Percentiles rank a stretch among this genome's conserved stretches.
phyloP scores from a whole-genome alignment of 2,888 invertebrate genomes.

The Chymomyza fuscimana region DNA sequence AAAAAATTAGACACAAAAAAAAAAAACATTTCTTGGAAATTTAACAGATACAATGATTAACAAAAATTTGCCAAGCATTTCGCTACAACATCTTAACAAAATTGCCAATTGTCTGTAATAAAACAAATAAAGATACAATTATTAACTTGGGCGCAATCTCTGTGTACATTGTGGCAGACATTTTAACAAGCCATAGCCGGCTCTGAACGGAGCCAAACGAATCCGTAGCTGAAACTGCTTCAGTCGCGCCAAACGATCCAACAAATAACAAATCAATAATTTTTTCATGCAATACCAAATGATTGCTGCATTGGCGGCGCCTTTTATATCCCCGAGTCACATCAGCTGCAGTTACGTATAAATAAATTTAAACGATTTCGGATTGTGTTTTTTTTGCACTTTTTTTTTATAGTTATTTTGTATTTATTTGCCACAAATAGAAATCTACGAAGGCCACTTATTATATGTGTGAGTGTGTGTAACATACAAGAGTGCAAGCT shows the following conservation, averaged over 20 bases:
- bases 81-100: constrained; percentile 21
- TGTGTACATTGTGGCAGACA: constrained; percentile 35
- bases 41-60: background rate
- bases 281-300: constrained; percentile 62
- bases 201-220: background rate
- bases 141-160: constrained; percentile 56
- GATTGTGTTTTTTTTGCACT: constrained; percentile 21
- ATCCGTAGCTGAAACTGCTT: background rate
- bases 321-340: constrained; percentile 51
- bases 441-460: constrained; percentile 63
- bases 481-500: background rate
- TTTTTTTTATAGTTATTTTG: no score
- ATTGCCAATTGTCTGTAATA: constrained; percentile 49
- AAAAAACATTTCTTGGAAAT: background rate
- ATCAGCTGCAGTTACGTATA: constrained; percentile 45
- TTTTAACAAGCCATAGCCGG: constrained; percentile 55
- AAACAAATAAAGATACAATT: constrained; percentile 64
- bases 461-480: constrained; percentile 9
- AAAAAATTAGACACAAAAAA: background rate
- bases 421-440: constrained; percentile 40
- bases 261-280: constrained; percentile 68
- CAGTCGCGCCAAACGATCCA: constrained; percentile 33
- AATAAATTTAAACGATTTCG: constrained; percentile 65
- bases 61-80: constrained; percentile 17
- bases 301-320: constrained; percentile 57